Evolutionary conservation across 2,888 invertebrate species (phyloP), one percentile per base, ranked within the genome.

Genomic region (Falcaria lacertinaria): DNA sequence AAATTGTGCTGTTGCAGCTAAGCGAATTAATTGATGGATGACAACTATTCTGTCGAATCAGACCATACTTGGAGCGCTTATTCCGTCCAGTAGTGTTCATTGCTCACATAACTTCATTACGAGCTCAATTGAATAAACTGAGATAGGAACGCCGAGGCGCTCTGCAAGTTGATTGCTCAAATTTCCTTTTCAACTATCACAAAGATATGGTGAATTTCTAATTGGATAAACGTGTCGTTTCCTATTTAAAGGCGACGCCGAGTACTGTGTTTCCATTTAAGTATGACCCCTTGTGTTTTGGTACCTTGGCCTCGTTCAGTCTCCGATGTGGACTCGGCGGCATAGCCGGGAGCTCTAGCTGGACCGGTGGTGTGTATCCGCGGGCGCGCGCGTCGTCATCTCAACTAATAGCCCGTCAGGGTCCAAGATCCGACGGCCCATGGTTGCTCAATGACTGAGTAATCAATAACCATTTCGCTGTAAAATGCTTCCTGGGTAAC

Each of bases 121-220:
- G 80, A 74, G 79, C 80, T 87, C 88, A 88, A 89, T 89, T 89
- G 88, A 85, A 89, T 88, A 89, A 89, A 86, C 88, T 85, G 87
- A 84, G 82, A 88, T 88, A 87, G 87, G 82, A 85, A 81, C 74
- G 75, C 74, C 71, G 83, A 83, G 78, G 84, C 85, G 82, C 85
- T 84, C 84, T 78, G 86, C 80, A 82, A 82, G 82, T 82, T 87
- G 88, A 89, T 89, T 88, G 87, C 88, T 89, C 87, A 84, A 88
- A 88, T 88, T 88, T 88, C 88, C 89, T 89, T 81, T 83, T 88
- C 88, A 87, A 83, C 88, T 88, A 87, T 88, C 83, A 87, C 88
- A 87, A 87, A 89, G 89, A 88, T 89, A 89, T 88, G 89, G 89
- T 89, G 89, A 89, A 89, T 89, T 89, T 89, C 89, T 88, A 88